These are phyloP conservation scores for Bhutanitis thaidina DNA, from an alignment of 2,888 invertebrate species.

Conservation along the genomic window DNA sequence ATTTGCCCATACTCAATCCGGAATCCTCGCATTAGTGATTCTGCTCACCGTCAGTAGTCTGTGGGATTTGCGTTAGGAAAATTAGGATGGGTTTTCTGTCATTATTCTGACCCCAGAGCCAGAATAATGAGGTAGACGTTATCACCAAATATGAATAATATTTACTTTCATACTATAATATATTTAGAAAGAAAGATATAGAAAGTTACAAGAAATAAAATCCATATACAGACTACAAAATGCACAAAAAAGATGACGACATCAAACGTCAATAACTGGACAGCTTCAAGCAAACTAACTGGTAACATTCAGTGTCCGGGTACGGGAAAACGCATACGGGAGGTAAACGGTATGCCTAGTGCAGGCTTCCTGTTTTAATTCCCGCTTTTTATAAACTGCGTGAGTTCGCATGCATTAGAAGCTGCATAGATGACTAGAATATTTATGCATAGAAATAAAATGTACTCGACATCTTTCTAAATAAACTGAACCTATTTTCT, in stretches of 20 bases:
- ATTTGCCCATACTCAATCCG: no score
- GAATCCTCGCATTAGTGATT: no score
- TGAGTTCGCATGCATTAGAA: constrained; percentile 43
- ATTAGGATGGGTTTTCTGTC: no score
- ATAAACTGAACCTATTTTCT: constrained; percentile 12
- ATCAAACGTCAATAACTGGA: constrained; percentile 53
- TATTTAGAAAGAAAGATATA: no score
- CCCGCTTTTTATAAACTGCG: constrained; percentile 53
- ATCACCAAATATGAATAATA: no score
- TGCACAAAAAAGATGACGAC: constrained; percentile 42
- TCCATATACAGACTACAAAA: constrained; percentile 28
- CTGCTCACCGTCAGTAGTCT: no score
- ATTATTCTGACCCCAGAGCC: no score
- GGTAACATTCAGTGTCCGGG: constrained; percentile 60
- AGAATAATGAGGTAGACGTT: no score
- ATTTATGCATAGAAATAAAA: constrained; percentile 13
- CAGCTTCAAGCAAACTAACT: constrained; percentile 45
- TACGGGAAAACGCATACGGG: constrained; percentile 47
- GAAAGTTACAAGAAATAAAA: background rate
- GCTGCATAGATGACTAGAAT: constrained; percentile 15
- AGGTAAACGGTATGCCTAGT: constrained; percentile 53
- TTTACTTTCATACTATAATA: no score
- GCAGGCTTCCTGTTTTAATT: constrained; percentile 57
- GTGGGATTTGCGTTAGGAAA: no score
- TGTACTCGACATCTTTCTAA: constrained; percentile 13